These are phyloP conservation scores for Lerema accius DNA, from an alignment of 1,140 invertebrate species.

Conservation along the genomic window DNA sequence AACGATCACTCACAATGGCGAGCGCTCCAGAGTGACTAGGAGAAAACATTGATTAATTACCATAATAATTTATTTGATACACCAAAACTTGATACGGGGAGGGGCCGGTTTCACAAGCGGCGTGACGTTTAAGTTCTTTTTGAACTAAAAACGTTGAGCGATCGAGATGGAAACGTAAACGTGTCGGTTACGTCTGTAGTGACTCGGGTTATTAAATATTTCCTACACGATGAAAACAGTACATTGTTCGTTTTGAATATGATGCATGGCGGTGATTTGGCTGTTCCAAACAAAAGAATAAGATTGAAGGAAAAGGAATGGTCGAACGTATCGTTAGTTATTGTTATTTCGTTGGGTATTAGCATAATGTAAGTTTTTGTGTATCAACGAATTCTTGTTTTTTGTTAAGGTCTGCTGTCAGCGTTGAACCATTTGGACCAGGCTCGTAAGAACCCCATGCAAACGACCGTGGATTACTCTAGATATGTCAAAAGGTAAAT, in stretches of 20 bases:
- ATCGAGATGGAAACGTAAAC: constrained; percentile 59
- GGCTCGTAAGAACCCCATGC: constrained; percentile 72
- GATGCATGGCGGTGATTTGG: constrained; percentile 79
- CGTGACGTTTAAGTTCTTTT: constrained; percentile 67
- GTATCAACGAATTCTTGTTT: constrained; percentile 46
- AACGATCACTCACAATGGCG: constrained; percentile 79
- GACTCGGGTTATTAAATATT: constrained; percentile 71
- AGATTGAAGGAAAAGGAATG: constrained; percentile 72
- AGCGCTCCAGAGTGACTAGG: constrained; percentile 75
- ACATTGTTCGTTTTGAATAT: constrained; percentile 74
- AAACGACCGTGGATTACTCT: constrained; percentile 87
- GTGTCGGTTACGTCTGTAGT: constrained; percentile 48
- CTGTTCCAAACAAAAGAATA: constrained; percentile 80
- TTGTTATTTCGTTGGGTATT: constrained; percentile 64
- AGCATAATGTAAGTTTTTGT: constrained; percentile 66
- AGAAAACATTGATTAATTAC: constrained; percentile 83
- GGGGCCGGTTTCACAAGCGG: constrained; percentile 70
- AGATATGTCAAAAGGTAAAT: constrained; percentile 90
- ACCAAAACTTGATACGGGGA: constrained; percentile 80
- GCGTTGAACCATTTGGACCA: constrained; percentile 81
- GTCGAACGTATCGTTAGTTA: constrained; percentile 68
- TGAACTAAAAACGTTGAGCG: constrained; percentile 67
- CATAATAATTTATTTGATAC: constrained; percentile 83
- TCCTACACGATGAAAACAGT: constrained; percentile 75
- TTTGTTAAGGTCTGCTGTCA: constrained; percentile 82